phyloP scores from a whole-genome alignment of 2,888 invertebrate species.

The Hypena proboscidalis region DNA sequence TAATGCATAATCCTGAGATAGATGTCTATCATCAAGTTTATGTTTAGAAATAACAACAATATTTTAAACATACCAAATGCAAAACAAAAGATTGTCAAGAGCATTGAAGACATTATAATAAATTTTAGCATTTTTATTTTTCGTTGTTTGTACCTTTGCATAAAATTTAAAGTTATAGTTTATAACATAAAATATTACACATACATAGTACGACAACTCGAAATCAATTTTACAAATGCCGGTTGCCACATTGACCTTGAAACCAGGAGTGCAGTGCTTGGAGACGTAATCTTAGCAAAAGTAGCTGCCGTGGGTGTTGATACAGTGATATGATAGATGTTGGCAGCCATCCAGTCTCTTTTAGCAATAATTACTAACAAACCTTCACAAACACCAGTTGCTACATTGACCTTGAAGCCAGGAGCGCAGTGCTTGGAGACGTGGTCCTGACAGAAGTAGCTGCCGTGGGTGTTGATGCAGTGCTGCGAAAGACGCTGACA shows the following conservation, averaged over 20 bases:
- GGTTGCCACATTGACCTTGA: constrained; percentile 83
- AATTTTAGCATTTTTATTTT: no score
- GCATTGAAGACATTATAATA: no score
- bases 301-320: constrained; percentile 81
- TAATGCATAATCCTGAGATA: no score
- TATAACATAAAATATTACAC: no score
- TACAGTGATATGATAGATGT: not conserved
- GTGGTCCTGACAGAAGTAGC: constrained; percentile 88
- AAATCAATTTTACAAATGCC: constrained; percentile 86
- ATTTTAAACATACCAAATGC: no score
- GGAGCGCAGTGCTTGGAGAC: constrained; percentile 87
- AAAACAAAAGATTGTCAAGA: no score
- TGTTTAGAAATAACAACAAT: no score
- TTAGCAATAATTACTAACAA: constrained; percentile 15
- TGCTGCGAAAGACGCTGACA: constrained; percentile 88
- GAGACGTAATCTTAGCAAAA: constrained; percentile 88
- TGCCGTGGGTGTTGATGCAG: constrained; percentile 90
- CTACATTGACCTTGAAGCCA: constrained; percentile 86
- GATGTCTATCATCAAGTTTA: no score
- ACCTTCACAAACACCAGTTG: constrained; percentile 86
- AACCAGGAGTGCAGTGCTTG: constrained; percentile 87
- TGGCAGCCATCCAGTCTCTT: not conserved
- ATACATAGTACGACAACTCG: no score
- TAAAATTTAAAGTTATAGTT: no score
- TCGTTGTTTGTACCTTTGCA: no score